These are phyloP conservation scores for Maconellicoccus hirsutus DNA, from an alignment of 1,140 invertebrate genomes.

Conservation along the genomic window DNA sequence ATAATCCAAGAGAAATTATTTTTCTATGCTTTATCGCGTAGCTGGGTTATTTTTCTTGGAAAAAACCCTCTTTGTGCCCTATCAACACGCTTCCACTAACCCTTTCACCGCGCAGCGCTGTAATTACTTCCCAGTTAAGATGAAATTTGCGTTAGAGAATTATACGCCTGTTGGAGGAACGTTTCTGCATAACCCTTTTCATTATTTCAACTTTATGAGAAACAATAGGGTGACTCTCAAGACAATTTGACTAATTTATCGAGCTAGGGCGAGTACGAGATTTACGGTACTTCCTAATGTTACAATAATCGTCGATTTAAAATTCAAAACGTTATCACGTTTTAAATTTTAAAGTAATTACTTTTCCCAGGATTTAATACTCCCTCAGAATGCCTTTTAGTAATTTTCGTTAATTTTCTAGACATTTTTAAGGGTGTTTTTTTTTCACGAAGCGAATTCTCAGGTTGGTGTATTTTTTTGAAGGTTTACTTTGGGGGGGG, in stretches of 20 bases:
- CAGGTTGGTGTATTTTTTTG: too few relatives aligned
- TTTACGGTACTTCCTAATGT: constrained; percentile 16
- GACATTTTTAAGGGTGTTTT: too few relatives aligned
- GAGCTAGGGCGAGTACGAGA: not conserved
- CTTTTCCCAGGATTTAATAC: constrained; percentile 8
- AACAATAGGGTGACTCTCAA: constrained; percentile 22
- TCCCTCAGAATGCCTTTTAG: too few relatives aligned
- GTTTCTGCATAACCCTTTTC: constrained; percentile 11
- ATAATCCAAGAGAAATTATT: not conserved
- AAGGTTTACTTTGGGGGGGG: too few relatives aligned
- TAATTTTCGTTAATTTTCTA: too few relatives aligned
- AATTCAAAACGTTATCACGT: constrained; percentile 22
- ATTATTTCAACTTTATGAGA: constrained; percentile 21
- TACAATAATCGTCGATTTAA: constrained; percentile 21
- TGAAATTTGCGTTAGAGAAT: constrained; percentile 19
- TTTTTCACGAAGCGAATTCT: not conserved
- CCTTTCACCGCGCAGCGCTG: not conserved
- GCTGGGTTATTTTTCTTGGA: not conserved
- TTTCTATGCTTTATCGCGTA: not conserved
- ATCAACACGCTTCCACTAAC: not conserved
- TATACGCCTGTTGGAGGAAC: constrained; percentile 7
- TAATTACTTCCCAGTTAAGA: constrained; percentile 19
- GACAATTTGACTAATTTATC: constrained; percentile 21
- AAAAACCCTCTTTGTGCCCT: not conserved
- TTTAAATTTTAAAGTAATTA: constrained; percentile 20